phyloP scores from a whole-genome alignment of 2,888 invertebrate species.

The Lepidocyrtoides sp. region DNA sequence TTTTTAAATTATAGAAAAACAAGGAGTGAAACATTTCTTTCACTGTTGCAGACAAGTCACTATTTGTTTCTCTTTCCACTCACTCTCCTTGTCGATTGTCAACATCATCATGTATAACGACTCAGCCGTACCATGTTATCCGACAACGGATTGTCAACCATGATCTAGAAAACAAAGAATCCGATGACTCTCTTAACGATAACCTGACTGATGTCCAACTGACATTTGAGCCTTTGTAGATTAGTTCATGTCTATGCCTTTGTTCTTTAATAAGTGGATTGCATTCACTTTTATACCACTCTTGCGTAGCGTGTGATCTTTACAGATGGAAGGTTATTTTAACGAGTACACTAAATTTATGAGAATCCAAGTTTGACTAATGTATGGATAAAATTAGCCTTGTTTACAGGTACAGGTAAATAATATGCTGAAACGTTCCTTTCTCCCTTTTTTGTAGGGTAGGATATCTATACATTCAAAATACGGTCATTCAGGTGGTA shows the following conservation, averaged over 20 bases:
- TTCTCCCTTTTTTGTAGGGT: too few relatives aligned
- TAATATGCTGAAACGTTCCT: too few relatives aligned
- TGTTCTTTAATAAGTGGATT: neutral
- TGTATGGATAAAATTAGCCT: too few relatives aligned
- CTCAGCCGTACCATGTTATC: neutral
- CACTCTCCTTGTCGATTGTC: constrained; percentile 46
- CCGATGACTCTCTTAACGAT: constrained; percentile 20
- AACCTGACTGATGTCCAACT: constrained; percentile 41
- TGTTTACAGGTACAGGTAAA: too few relatives aligned
- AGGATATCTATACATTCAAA: too few relatives aligned
- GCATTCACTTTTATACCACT: too few relatives aligned
- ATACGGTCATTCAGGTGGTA: too few relatives aligned
- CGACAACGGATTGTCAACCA: constrained; percentile 38
- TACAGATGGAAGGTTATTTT: too few relatives aligned
- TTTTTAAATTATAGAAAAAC: neutral
- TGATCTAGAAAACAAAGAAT: constrained; percentile 53
- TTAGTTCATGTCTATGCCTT: constrained; percentile 5
- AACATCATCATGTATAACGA: constrained; percentile 4
- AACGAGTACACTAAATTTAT: too few relatives aligned
- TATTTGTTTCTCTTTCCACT: constrained; percentile 25
- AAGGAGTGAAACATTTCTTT: neutral
- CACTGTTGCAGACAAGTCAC: neutral
- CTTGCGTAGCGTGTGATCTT: too few relatives aligned
- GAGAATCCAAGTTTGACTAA: too few relatives aligned
- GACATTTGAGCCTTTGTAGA: constrained; percentile 7